Conservation (phyloP, 2,797 vertebrate species). For the Gephyroberyx darwinii region DNA sequence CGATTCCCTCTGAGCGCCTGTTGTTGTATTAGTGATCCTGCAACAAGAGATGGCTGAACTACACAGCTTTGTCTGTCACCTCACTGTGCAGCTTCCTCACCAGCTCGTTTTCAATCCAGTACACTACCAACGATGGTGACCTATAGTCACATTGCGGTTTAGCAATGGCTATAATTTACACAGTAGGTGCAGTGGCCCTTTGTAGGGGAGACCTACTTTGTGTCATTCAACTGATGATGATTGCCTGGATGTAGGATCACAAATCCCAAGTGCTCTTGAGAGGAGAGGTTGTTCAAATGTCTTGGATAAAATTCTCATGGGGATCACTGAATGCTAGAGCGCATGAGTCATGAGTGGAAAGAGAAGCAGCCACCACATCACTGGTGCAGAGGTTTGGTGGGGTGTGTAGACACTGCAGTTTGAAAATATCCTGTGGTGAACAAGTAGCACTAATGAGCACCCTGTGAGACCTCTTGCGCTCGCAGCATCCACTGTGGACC, state of each 20-base stretch:
- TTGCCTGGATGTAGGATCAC: constrained; percentile 9
- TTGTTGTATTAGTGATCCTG: constrained; percentile 33
- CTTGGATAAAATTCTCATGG: constrained; percentile 21
- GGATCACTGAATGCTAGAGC: constrained; percentile 29
- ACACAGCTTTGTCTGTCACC: constrained; percentile 24
- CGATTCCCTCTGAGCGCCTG: constrained; percentile 10
- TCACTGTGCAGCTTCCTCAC: constrained; percentile 11
- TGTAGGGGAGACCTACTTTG: background rate
- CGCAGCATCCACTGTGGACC: constrained; percentile 48
- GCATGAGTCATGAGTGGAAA: constrained; percentile 66
- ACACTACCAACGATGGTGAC: background rate
- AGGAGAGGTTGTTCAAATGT: background rate
- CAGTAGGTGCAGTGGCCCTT: background rate
- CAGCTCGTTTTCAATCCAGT: constrained; percentile 20
- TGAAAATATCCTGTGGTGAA: constrained; percentile 71
- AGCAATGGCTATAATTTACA: background rate
- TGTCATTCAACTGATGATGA: constrained; percentile 12
- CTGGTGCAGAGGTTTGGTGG: constrained; percentile 48
- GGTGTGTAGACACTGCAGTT: constrained; percentile 50
- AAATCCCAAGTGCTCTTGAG: constrained; percentile 5
- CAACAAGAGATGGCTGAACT: constrained; percentile 49
- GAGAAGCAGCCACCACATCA: constrained; percentile 65
- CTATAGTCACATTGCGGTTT: background rate
- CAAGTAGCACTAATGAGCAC: constrained; percentile 73
- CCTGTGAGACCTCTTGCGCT: constrained; percentile 51